Conservation (phyloP, 2,797 vertebrate genomes). For the Austrolebias charrua region DNA sequence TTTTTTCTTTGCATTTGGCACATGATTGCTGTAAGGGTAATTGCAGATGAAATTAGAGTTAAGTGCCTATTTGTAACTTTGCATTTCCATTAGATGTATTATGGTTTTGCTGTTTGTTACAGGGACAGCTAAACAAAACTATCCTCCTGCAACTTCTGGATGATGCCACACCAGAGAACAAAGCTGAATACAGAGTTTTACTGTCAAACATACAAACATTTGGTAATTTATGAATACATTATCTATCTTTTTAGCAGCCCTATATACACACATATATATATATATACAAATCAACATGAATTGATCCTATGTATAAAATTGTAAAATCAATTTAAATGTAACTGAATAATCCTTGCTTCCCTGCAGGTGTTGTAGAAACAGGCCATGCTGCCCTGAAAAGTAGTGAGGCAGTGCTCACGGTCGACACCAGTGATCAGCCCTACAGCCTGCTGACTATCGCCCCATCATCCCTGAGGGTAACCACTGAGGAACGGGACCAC, state of each 20-base stretch:
- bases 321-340: background rate
- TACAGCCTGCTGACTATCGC: conserved; percentile 90
- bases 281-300: no score
- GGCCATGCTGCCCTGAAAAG: conserved; percentile 86
- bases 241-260: background rate
- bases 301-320: no score
- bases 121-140: conserved; percentile 85
- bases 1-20: background rate
- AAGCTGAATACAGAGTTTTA: conserved; percentile 86
- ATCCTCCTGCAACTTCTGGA: conserved; percentile 86
- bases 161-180: conserved; percentile 89
- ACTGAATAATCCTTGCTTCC: conserved; percentile 1
- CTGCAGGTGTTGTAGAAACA: conserved; percentile 81
- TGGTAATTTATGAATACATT: conserved; percentile 76
- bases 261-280: no score
- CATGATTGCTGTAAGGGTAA: background rate
- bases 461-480: conserved; percentile 83
- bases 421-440: conserved; percentile 92
- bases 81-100: background rate
- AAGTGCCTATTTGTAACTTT: conserved; percentile 3
- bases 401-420: conserved; percentile 84
- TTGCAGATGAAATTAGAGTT: no score
- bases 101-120: conserved; percentile 14
- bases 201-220: conserved; percentile 86
- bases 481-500: conserved; percentile 84